Evolutionary conservation across 2,113 vertebrate species (phyloP), one percentile per base, ranked within the genome.

Genomic region (Spheniscus mendiculus): DNA sequence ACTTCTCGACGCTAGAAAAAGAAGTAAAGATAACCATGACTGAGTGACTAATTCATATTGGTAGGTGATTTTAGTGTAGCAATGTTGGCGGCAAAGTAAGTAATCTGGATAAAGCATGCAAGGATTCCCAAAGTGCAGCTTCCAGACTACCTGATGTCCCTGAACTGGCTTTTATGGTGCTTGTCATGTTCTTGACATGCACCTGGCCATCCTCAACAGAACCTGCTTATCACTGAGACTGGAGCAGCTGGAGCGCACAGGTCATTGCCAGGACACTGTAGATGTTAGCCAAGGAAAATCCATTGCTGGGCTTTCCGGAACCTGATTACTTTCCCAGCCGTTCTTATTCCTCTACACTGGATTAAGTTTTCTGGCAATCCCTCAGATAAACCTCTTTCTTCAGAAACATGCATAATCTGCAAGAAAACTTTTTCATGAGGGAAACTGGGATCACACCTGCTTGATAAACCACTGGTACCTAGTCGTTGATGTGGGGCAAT

Each of bases 1-100:
- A 99, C 99, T 97, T 99, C 99, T 95, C 99, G 99, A 25, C 99
- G 99, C 99, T 99, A 96, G 69, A 97, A 77, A 36, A 95, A 84
- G 72, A 73, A 79, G 59, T 17, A 47, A 52, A 92, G 44, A 70
- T 29, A 88, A 74, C 29, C 42, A 22, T 45, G 16, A 36, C 22
- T 79, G 40, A 92, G 38, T 55, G 49, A 11, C 34, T 71, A 50
- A 53, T 69, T 83, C 27, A 8, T 76, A 20, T 9, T 63, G 38
- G 30, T 59, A 53, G 29, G 5, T 58, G 49, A 61, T 4, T 53
- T n/a, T 14, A 63, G 30, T 21, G 18, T 7, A 83, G 12, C 15
- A 29, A 62, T 55, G 22, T 22, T 73, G 69, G 7, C 52, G 74
- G 38, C 29, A 47, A 93, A 87, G 23, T 40, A 44, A 44, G 34